These are phyloP conservation scores for Pterostichus madidus DNA, from an alignment of 2,888 invertebrate species.

Conservation along the genomic window DNA sequence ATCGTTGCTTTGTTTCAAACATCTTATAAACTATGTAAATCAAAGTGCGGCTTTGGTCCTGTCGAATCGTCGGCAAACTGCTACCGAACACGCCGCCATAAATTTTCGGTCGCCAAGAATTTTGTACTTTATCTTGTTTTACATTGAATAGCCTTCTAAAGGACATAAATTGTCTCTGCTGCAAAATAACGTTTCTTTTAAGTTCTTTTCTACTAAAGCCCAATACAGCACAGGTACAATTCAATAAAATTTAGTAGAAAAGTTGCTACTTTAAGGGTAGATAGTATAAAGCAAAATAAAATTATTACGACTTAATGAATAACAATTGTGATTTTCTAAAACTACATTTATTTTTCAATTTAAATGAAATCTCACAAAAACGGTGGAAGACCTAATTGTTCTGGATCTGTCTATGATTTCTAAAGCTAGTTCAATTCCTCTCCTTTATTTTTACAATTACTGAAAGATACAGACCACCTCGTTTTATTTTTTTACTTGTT, in stretches of 20 bases:
- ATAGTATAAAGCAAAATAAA: no score
- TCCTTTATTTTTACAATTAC: slow-evolving; percentile 31
- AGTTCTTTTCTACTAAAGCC: slow-evolving; percentile 20
- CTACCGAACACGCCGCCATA: slow-evolving; percentile 55
- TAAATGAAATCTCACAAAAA: no score
- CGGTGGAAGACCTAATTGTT: background rate
- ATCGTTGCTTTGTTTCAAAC: slow-evolving; percentile 49
- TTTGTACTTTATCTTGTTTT: slow-evolving; percentile 64
- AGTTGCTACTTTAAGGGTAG: no score
- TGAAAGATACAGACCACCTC: slow-evolving; percentile 55
- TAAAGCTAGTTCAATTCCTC: slow-evolving; percentile 38
- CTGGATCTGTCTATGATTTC: slow-evolving; percentile 20
- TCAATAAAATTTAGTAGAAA: no score
- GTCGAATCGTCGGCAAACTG: slow-evolving; percentile 61
- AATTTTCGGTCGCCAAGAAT: slow-evolving; percentile 65
- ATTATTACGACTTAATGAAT: no score
- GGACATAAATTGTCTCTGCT: slow-evolving; percentile 58
- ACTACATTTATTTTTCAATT: no score
- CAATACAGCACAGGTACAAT: background rate
- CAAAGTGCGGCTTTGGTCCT: slow-evolving; percentile 44
- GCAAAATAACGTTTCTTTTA: slow-evolving; percentile 57
- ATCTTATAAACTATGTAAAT: slow-evolving; percentile 60
- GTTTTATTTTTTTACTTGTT: slow-evolving; percentile 46
- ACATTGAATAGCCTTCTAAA: slow-evolving; percentile 60
- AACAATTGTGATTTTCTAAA: no score